These are phyloP conservation scores for Alces alces DNA, from an alignment of 2,113 vertebrate species.

Conservation along the genomic window DNA sequence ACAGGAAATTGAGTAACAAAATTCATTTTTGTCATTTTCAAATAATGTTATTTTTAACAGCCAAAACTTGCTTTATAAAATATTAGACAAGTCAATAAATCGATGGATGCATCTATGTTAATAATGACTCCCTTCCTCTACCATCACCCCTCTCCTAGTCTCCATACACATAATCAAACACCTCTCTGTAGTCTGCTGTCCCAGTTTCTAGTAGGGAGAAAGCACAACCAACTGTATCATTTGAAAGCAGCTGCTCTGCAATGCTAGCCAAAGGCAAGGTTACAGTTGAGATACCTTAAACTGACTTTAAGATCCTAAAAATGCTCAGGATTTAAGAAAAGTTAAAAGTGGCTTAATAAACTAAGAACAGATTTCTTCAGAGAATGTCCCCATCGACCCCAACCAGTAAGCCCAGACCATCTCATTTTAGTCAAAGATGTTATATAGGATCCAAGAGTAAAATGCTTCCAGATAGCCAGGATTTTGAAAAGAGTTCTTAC, in stretches of 20 bases:
- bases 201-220: not conserved
- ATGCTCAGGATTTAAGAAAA: not conserved
- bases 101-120: not conserved
- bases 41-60: not conserved
- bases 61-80: slow-evolving; percentile 43
- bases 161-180: not conserved
- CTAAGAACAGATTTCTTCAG: not conserved
- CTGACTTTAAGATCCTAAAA: not conserved
- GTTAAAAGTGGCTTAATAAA: not conserved
- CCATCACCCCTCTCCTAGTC: not conserved
- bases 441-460: not conserved
- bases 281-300: not conserved
- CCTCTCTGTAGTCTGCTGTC: not conserved
- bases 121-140: not conserved
- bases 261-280: not conserved
- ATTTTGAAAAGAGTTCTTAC: not conserved
- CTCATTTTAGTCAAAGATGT: not conserved
- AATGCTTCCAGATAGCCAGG: not conserved
- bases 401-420: not conserved
- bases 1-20: slow-evolving; percentile 16
- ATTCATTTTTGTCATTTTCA: not conserved
- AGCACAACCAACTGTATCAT: not conserved
- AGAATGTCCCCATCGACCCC: not conserved
- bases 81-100: not conserved
- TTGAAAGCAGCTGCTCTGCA: not conserved